A percentile compares a stretch with the other conserved stretches of the same genome.
These are phyloP conservation scores for Glareola pratincola DNA, from an alignment of 2,113 vertebrate genomes.

Conservation along the genomic window DNA sequence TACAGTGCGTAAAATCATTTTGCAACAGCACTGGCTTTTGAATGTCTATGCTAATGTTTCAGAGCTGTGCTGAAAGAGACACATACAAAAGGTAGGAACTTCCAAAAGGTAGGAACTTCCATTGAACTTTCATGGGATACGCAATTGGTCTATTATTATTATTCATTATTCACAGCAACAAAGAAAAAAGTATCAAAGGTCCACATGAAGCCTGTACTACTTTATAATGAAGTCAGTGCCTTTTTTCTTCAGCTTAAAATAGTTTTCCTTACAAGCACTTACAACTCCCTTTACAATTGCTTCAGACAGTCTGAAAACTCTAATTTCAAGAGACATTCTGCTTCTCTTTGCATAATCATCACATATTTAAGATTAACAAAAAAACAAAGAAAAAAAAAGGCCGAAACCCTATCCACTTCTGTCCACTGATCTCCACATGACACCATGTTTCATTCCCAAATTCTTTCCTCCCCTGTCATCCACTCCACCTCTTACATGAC, in stretches of 20 bases:
- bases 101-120: not conserved
- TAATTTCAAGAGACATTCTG: not conserved
- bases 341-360: not conserved
- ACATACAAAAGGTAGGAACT: not conserved
- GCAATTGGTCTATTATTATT: not conserved
- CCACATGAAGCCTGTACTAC: not conserved
- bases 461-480: not conserved
- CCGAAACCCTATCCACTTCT: not conserved
- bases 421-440: not conserved
- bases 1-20: not conserved
- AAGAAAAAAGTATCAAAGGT: not conserved
- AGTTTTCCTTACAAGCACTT: not conserved
- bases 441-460: not conserved
- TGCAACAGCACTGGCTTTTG: not conserved
- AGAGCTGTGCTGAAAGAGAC: not conserved
- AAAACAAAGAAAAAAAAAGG: not conserved
- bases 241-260: not conserved
- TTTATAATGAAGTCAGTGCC: not conserved
- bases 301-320: not conserved
- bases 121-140: not conserved
- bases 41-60: not conserved
- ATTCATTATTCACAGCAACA: not conserved
- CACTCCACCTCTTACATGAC: constrained; percentile 80
- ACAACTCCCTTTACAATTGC: not conserved
- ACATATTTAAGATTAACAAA: not conserved